Percentiles rank a stretch among this genome's conserved stretches.
Evolutionary conservation across 2,113 vertebrate genomes (phyloP).

Genomic region (Noturus placidus): DNA sequence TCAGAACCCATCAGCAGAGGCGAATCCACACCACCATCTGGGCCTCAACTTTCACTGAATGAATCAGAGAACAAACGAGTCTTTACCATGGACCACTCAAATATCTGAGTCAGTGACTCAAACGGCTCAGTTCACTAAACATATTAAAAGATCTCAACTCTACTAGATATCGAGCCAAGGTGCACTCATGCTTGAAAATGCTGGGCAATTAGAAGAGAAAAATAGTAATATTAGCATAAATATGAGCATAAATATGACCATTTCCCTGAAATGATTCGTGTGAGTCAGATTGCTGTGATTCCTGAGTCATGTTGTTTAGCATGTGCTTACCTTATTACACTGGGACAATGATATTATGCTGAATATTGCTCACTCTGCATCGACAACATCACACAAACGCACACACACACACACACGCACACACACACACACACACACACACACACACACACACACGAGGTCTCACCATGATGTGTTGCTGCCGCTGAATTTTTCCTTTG

Average conservation of each 20-base stretch:
- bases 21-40: not conserved
- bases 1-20: not conserved
- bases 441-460: constrained; percentile 8
- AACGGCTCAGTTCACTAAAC: not conserved
- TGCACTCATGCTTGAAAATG: not conserved
- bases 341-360: not conserved
- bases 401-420: not conserved
- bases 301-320: not conserved
- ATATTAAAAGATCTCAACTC: not conserved
- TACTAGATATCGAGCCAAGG: not conserved
- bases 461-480: constrained; percentile 65
- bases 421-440: constrained; percentile 5
- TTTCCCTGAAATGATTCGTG: not conserved
- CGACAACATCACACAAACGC: not conserved
- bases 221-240: not conserved
- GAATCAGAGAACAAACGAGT: not conserved
- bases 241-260: not conserved
- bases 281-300: not conserved
- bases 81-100: not conserved
- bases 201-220: not conserved
- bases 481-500: constrained; percentile 69
- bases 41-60: not conserved
- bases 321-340: not conserved
- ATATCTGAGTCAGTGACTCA: not conserved
- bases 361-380: not conserved